Conservation (phyloP, 2,113 vertebrate species). For the Felis chaus region DNA sequence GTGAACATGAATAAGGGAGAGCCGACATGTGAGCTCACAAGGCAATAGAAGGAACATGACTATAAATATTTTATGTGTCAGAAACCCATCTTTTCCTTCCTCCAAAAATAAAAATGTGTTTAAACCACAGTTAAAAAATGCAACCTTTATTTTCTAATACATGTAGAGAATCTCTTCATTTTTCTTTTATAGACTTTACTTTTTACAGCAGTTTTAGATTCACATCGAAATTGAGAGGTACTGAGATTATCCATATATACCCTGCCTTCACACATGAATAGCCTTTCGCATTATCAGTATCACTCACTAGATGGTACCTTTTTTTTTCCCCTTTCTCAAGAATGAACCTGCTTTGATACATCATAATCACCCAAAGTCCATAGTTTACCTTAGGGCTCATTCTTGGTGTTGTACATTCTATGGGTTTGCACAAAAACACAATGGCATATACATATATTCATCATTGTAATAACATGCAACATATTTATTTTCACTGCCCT, state of each 20-base stretch:
- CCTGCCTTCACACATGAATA: background rate
- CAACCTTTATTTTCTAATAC: background rate
- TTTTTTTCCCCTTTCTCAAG: background rate
- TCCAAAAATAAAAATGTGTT: background rate
- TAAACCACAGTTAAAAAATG: background rate
- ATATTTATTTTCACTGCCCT: background rate
- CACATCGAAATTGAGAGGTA: background rate
- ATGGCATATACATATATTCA: background rate
- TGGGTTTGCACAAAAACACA: background rate
- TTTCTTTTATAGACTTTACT: background rate
- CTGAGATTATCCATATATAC: background rate
- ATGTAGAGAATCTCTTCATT: background rate
- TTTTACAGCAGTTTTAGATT: background rate
- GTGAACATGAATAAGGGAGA: background rate
- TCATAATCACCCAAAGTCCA: background rate
- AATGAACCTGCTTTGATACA: background rate
- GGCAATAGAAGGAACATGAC: background rate
- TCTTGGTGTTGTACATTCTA: background rate
- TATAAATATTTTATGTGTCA: background rate
- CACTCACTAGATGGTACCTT: background rate
- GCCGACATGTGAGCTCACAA: background rate
- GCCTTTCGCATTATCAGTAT: background rate
- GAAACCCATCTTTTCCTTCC: background rate
- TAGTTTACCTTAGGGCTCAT: background rate
- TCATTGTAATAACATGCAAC: background rate